Evolutionary conservation across 2,888 invertebrate species (phyloP).

Genomic region (Gastrophysa polygoni): DNA sequence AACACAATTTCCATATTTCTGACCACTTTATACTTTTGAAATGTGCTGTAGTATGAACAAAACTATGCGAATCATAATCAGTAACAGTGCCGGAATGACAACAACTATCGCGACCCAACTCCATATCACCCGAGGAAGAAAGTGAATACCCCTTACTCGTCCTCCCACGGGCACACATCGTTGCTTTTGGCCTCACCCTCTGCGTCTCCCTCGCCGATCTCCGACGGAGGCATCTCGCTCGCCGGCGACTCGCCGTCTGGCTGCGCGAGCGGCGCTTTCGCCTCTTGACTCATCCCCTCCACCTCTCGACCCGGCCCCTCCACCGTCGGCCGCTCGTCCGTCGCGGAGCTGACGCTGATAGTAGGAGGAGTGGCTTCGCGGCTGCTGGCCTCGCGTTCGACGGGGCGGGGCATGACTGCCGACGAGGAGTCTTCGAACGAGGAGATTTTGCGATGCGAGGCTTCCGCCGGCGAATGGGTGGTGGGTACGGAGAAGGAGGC

Average conservation of each 20-base stretch:
- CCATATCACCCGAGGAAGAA: slow-evolving; percentile 11
- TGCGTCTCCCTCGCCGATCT: slow-evolving; percentile 20
- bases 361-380: slow-evolving; percentile 61
- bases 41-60: no score
- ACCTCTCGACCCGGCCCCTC: slow-evolving; percentile 10
- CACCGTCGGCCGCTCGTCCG: slow-evolving; percentile 61
- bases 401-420: no score
- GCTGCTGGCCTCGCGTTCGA: no score
- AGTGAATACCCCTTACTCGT: slow-evolving; percentile 78
- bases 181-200: slow-evolving; percentile 66
- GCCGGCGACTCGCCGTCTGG: slow-evolving; percentile 73
- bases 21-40: no score
- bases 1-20: no score
- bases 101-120: neutral
- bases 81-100: no score
- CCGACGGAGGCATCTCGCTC: slow-evolving; percentile 64
- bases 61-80: no score
- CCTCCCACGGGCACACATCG: slow-evolving; percentile 94
- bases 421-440: slow-evolving; percentile 61
- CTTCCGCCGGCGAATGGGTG: slow-evolving; percentile 56
- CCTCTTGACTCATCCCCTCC: slow-evolving; percentile 40
- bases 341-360: slow-evolving; percentile 76
- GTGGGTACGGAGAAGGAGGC: slow-evolving; percentile 57
- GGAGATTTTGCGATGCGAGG: slow-evolving; percentile 55
- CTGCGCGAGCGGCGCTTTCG: slow-evolving; percentile 71